Base-by-base conservation (phyloP, 2,888 invertebrate species). In the Torymus tubicola region DNA sequence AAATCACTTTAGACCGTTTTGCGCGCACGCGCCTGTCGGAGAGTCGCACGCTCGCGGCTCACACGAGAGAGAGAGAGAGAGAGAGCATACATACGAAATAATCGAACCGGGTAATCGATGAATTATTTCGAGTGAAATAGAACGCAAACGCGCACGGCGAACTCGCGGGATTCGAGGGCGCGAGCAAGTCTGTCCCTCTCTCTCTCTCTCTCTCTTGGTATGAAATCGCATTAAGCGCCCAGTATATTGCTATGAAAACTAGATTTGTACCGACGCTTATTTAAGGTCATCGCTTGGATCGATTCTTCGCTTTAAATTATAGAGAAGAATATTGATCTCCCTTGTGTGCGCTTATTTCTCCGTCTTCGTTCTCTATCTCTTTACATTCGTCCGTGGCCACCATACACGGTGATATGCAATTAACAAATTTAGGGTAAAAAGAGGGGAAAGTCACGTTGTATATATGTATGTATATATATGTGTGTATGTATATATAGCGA, bases 261-360 rank as follows among this genome's bases (percentile, higher is more conserved):
- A 79, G 68, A 79, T 79, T 81, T 60, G 64, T 65, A 79, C 64
- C 67, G 24, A 4, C 24, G 72, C 60, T 73, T 70, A 76, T 73
- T 78, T 81, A 78, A 82, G 79, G 82, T 76, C 79, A 72, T 65
- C 72, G 78, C 18, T 21, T 71, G 60, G 72, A 83, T 83, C 81
- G 81, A 83, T 83, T 69, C 58, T 65, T 72, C 18, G 74, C 76
- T 76, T 71, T 83, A 72, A 83, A 83, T 81, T 79, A 82, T 82
- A 14, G 31, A 82, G 74, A 78, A 64, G 60, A 63, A 58, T 78
- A 81, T 81, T 71, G 81, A 79, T 79, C 68, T 70, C 8, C 52
- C 63, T 61, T 61, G 8, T 42, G 8, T 42, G 42, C 8, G 42
- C 42, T 31, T 60, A 69, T 70, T 16, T 67, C 57, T 71, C 55